Conservation (phyloP, 2,888 invertebrate species). For the Priocnemis perturbator region DNA sequence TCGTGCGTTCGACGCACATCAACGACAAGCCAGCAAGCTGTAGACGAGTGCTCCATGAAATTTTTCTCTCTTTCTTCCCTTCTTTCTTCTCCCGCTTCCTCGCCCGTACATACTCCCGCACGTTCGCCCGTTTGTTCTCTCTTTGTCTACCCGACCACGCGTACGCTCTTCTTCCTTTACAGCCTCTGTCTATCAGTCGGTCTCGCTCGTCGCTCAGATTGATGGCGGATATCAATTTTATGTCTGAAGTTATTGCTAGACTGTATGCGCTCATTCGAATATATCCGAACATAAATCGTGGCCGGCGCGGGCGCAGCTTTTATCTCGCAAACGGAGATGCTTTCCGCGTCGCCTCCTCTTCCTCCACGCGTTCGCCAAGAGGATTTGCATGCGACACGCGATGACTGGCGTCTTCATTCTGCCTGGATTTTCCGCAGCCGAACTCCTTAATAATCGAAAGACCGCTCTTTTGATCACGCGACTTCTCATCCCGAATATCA, state of each 20-base stretch:
- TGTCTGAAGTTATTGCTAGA: conserved; percentile 63
- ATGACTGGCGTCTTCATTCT: too few species aligned
- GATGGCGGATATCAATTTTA: conserved; percentile 64
- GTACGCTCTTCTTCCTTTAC: not conserved
- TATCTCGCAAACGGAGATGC: conserved; percentile 41
- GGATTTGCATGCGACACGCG: too few species aligned
- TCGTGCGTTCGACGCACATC: conserved; percentile 35
- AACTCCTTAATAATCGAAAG: too few species aligned
- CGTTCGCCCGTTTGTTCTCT: conserved; percentile 4
- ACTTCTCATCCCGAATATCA: too few species aligned
- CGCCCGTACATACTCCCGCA: too few species aligned
- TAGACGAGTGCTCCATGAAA: conserved; percentile 2
- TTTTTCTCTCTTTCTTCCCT: not conserved
- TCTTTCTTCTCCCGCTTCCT: not conserved
- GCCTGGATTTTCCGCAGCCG: too few species aligned
- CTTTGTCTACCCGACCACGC: conserved; percentile 19
- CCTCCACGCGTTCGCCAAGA: too few species aligned
- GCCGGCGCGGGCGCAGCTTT: conserved; percentile 34
- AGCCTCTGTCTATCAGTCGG: conserved; percentile 22
- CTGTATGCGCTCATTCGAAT: conserved; percentile 65
- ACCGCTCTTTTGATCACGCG: too few species aligned
- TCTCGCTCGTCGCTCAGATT: conserved; percentile 42
- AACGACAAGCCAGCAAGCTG: not conserved
- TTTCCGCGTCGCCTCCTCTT: conserved; percentile 26
- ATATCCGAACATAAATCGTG: conserved; percentile 62